These are phyloP conservation scores for Limenitis camilla DNA, from an alignment of 2,888 invertebrate species.

Conservation along the genomic window DNA sequence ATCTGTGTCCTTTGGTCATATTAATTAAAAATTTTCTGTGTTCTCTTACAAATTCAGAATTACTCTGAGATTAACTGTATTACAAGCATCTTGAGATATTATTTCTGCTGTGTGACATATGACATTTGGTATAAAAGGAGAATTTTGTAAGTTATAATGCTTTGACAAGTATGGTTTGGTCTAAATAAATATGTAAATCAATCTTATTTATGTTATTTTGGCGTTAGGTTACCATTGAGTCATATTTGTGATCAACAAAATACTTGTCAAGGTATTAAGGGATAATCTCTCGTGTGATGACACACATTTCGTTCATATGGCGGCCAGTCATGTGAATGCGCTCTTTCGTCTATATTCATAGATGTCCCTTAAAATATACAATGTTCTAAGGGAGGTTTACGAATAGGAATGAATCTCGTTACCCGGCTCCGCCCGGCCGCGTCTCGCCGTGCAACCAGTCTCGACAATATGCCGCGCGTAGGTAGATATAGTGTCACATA, in stretches of 20 bases:
- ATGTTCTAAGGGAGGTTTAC: background rate
- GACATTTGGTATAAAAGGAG: constrained; percentile 9
- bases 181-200: background rate
- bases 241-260: background rate
- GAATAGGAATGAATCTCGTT: background rate
- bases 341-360: too few relatives aligned
- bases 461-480: constrained; percentile 24
- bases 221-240: background rate
- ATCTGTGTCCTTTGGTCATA: background rate
- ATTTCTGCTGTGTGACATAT: too few relatives aligned
- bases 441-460: constrained; percentile 14
- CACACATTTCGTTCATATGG: constrained; percentile 29
- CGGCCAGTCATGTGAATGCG: too few relatives aligned
- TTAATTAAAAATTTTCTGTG: background rate
- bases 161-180: constrained; percentile 36
- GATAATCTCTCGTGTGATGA: constrained; percentile 28
- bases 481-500: constrained; percentile 31
- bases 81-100: too few relatives aligned
- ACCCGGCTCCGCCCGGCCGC: too few relatives aligned
- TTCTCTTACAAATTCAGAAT: background rate
- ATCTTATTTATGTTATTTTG: too few relatives aligned
- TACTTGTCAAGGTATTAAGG: constrained; percentile 12
- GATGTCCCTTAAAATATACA: background rate
- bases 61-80: background rate
- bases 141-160: constrained; percentile 42